Percentiles rank a stretch among this genome's conserved stretches.
phyloP scores from a whole-genome alignment of 2,797 vertebrate genomes.

The Gymnocypris eckloni region DNA sequence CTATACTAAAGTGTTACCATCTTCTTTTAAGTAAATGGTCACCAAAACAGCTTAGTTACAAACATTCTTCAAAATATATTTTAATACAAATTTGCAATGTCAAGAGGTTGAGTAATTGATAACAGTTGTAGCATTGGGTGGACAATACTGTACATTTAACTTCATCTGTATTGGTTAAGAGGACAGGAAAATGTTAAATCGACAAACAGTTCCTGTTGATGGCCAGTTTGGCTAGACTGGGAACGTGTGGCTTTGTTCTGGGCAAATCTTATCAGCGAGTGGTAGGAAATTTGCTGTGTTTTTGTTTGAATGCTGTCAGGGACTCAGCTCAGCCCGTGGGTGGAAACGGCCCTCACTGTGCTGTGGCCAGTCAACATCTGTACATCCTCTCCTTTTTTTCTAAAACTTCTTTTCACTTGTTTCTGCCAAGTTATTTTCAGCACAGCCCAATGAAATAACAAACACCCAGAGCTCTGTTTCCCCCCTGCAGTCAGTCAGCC shows the following conservation, averaged over 20 bases:
- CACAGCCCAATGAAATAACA: conserved; percentile 62
- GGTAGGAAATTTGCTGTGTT: conserved; percentile 45
- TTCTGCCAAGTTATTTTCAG: conserved; percentile 61
- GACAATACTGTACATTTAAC: background rate
- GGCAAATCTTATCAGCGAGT: conserved; percentile 52
- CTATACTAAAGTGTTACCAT: background rate
- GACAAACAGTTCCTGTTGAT: conserved; percentile 45
- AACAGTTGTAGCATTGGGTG: background rate
- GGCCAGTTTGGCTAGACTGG: background rate
- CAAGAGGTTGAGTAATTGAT: background rate
- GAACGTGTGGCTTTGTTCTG: conserved; percentile 33
- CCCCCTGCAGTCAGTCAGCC: conserved; percentile 45
- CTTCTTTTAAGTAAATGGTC: background rate
- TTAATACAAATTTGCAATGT: background rate
- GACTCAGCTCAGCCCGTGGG: conserved; percentile 34
- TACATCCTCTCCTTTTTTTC: conserved; percentile 59
- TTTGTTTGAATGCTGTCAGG: conserved; percentile 38
- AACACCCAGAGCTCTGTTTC: conserved; percentile 54
- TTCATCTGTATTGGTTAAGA: background rate
- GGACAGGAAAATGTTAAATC: conserved; percentile 10
- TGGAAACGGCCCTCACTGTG: conserved; percentile 52
- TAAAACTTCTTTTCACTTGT: conserved; percentile 54
- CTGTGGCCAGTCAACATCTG: conserved; percentile 51
- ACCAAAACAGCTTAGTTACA: background rate
- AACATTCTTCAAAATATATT: background rate